Conservation (phyloP, 2,113 vertebrate genomes). For the Hylia prasina region DNA sequence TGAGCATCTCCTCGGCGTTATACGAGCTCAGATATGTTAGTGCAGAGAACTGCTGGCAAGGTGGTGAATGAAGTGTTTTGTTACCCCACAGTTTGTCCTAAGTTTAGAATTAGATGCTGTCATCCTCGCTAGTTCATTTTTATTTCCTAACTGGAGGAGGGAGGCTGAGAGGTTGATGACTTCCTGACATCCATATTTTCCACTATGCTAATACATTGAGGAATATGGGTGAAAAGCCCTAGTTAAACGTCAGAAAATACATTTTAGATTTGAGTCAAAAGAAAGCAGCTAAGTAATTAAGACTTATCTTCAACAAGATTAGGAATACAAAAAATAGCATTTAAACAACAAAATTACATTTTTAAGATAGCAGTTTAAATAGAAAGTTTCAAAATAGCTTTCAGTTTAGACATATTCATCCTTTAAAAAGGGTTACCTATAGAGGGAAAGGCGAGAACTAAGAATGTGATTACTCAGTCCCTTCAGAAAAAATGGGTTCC, state of each 20-base stretch:
- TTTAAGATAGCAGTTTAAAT: background rate
- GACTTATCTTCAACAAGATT: background rate
- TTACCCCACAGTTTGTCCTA: background rate
- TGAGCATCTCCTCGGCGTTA: fast-evolving
- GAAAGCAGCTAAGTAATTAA: background rate
- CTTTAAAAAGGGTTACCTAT: background rate
- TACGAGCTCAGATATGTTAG: background rate
- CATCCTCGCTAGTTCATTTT: background rate
- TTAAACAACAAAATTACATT: background rate
- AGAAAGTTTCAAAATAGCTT: background rate
- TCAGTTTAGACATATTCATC: background rate
- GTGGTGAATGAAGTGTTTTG: background rate
- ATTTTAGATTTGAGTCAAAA: background rate
- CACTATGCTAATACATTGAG: background rate
- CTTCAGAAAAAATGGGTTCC: background rate
- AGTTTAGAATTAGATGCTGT: background rate
- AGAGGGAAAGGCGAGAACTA: background rate
- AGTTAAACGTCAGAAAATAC: background rate
- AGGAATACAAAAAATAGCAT: background rate
- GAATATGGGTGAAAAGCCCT: background rate
- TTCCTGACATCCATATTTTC: background rate
- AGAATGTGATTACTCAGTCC: background rate
- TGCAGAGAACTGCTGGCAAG: background rate
- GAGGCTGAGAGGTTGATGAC: background rate
- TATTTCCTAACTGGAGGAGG: background rate